These are phyloP conservation scores for Thoracochromis brauschi DNA, from an alignment of 2,113 vertebrate species.

Conservation along the genomic window DNA sequence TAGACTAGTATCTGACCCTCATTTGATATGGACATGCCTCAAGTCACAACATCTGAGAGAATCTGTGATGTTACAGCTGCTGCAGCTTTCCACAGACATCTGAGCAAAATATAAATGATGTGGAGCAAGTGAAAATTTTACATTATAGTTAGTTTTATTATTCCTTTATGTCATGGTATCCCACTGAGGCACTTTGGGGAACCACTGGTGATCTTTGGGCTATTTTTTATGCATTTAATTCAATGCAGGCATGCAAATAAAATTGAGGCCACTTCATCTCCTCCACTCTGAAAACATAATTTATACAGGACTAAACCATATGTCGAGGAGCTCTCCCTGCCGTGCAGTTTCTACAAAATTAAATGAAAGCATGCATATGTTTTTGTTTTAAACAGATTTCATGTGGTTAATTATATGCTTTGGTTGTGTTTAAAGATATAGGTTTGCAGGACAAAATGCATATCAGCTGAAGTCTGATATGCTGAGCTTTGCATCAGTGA, in stretches of 20 bases:
- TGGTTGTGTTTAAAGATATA: neutral
- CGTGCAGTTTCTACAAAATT: neutral
- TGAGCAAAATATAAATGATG: neutral
- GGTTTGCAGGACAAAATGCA: neutral
- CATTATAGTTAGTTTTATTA: neutral
- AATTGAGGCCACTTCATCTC: neutral
- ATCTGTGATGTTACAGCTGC: neutral
- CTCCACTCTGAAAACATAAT: neutral
- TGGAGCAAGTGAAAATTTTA: neutral
- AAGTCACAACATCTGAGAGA: neutral
- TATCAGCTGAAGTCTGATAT: neutral
- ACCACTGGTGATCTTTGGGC: neutral
- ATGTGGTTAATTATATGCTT: neutral
- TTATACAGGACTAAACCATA: neutral
- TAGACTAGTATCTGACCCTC: neutral
- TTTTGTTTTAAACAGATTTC: neutral
- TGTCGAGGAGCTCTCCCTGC: neutral
- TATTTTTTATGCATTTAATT: neutral
- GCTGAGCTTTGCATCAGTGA: neutral
- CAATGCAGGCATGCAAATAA: neutral
- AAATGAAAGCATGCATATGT: neutral
- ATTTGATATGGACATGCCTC: neutral
- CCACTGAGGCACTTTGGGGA: too few relatives aligned
- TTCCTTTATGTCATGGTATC: neutral
- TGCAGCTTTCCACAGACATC: neutral